Conservation (phyloP, 2,888 invertebrate species). For the Aelia acuminata region DNA sequence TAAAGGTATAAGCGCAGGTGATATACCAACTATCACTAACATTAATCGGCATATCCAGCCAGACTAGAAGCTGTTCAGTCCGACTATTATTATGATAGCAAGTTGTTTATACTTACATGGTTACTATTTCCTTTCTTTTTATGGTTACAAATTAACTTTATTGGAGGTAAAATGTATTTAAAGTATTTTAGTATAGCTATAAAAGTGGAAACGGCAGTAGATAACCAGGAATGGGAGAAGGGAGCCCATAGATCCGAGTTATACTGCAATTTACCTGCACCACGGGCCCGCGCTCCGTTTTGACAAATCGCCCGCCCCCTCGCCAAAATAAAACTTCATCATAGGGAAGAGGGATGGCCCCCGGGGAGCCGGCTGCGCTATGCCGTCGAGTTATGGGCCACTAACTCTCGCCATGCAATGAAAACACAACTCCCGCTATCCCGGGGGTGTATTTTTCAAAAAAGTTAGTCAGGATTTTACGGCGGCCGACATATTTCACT, state of each 20-base stretch:
- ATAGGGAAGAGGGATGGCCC: constrained; percentile 41
- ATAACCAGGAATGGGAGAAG: background rate
- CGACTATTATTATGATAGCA: no score
- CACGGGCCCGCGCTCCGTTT: background rate
- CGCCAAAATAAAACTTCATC: constrained; percentile 45
- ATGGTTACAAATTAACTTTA: background rate
- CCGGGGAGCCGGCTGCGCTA: constrained; percentile 5
- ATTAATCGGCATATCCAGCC: no score
- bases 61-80: no score
- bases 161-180: background rate
- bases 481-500: constrained; percentile 37
- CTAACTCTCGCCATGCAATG: constrained; percentile 49
- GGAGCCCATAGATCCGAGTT: constrained; percentile 10
- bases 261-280: constrained; percentile 45
- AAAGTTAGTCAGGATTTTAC: constrained; percentile 50
- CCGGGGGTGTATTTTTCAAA: constrained; percentile 47
- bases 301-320: constrained; percentile 33
- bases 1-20: no score
- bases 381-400: constrained; percentile 19
- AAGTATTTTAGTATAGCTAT: constrained; percentile 1
- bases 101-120: no score
- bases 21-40: no score
- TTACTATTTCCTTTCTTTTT: no score
- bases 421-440: constrained; percentile 44
- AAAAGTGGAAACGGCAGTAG: background rate